Percentiles rank a stretch among this genome's conserved stretches.
phyloP scores from a whole-genome alignment of 2,888 invertebrate genomes.

The Lobophora halterata region DNA sequence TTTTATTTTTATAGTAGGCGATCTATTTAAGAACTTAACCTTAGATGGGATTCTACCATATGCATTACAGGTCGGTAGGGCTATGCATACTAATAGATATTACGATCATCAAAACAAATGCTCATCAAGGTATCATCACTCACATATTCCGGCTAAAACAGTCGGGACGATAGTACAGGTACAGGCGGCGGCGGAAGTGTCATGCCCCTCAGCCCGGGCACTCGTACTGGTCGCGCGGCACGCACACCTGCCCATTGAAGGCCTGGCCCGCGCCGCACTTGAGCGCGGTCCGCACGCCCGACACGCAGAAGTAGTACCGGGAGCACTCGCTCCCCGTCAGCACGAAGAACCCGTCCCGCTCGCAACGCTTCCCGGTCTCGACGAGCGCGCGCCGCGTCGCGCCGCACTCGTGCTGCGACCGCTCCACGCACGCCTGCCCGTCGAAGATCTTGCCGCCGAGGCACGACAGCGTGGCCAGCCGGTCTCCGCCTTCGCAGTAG shows the following conservation, averaged over 20 bases:
- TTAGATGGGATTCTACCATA: too few relatives aligned
- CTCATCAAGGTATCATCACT: not conserved
- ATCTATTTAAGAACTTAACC: too few relatives aligned
- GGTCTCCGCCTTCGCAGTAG: conserved; percentile 80
- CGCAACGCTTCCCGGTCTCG: conserved; percentile 53
- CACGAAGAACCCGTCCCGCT: conserved; percentile 78
- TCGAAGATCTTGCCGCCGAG: conserved; percentile 80
- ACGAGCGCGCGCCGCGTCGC: conserved; percentile 33
- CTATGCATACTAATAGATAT: too few relatives aligned
- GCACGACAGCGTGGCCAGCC: conserved; percentile 78
- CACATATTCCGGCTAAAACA: conserved; percentile 1
- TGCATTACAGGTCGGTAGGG: too few relatives aligned
- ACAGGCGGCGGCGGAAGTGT: not conserved
- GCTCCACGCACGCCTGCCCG: conserved; percentile 77
- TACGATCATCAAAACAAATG: too few relatives aligned
- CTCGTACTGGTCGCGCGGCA: conserved; percentile 61
- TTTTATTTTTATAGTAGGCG: conserved; percentile 57
- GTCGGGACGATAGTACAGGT: conserved; percentile 4
- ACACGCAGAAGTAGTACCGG: conserved; percentile 80
- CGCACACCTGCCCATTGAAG: conserved; percentile 82
- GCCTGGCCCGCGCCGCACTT: conserved; percentile 67
- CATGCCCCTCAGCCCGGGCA: conserved; percentile 67
- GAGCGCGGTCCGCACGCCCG: conserved; percentile 72
- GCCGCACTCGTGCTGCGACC: conserved; percentile 66
- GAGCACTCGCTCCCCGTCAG: conserved; percentile 73